Evolutionary conservation across 2,797 vertebrate genomes (phyloP).

Genomic region (Enteromius thamalakanensis): DNA sequence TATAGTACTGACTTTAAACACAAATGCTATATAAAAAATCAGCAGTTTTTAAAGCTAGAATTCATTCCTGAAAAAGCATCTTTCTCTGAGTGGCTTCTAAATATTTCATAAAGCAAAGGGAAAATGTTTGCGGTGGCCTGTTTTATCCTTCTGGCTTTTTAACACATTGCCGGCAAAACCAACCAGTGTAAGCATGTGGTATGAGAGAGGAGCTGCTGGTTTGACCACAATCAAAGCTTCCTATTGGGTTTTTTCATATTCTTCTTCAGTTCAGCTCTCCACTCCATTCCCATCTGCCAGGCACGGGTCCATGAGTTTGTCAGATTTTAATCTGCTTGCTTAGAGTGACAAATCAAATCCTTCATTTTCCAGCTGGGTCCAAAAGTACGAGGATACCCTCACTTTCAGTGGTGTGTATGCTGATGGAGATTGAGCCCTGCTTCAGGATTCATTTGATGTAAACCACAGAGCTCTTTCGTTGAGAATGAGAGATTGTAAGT

Average conservation of each 20-base stretch:
- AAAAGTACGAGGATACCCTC: slow-evolving; percentile 8
- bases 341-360: slow-evolving; percentile 31
- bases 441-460: slow-evolving; percentile 54
- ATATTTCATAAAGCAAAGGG: slow-evolving; percentile 69
- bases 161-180: slow-evolving; percentile 53
- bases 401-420: slow-evolving; percentile 48
- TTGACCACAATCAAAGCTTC: slow-evolving; percentile 56
- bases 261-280: slow-evolving; percentile 54
- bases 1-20: neutral
- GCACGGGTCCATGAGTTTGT: slow-evolving; percentile 27
- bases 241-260: slow-evolving; percentile 69
- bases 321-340: slow-evolving; percentile 50
- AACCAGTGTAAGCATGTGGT: slow-evolving; percentile 45
- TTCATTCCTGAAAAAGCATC: slow-evolving; percentile 29
- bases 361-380: slow-evolving; percentile 5
- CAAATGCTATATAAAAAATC: neutral
- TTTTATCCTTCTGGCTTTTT: slow-evolving; percentile 59
- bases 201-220: slow-evolving; percentile 44
- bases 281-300: slow-evolving; percentile 37
- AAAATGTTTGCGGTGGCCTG: slow-evolving; percentile 66
- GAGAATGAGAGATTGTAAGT: slow-evolving; percentile 69
- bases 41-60: neutral
- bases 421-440: slow-evolving; percentile 55
- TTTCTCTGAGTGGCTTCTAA: slow-evolving; percentile 65
- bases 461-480: slow-evolving; percentile 71